Conservation (phyloP, 2,113 vertebrate species). For the Plecturocebus donacophilus region DNA sequence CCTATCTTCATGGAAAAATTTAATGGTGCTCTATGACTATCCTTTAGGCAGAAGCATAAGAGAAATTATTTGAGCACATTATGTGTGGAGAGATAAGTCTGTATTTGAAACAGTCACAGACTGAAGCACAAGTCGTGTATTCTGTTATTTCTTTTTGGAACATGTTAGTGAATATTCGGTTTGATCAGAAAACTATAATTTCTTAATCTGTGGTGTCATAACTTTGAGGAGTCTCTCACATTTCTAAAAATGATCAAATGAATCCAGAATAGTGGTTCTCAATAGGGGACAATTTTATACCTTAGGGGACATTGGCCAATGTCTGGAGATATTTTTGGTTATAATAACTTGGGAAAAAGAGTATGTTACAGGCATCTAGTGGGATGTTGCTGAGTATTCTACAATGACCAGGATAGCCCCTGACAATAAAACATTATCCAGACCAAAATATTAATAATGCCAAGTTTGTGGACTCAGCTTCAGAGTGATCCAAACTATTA, state of each 20-base stretch:
- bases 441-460: not conserved
- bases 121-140: not conserved
- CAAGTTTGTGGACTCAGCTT: not conserved
- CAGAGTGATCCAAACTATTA: not conserved
- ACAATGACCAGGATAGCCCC: not conserved
- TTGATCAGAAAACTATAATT: not conserved
- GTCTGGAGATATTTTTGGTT: not conserved
- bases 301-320: not conserved
- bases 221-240: not conserved
- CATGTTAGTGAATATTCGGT: not conserved
- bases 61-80: not conserved
- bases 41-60: not conserved
- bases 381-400: not conserved
- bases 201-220: not conserved
- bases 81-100: not conserved
- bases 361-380: not conserved
- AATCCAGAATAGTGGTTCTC: not conserved
- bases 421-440: not conserved
- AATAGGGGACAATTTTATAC: not conserved
- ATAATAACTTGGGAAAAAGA: not conserved
- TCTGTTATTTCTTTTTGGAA: not conserved
- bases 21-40: not conserved
- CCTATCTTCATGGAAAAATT: not conserved
- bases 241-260: not conserved
- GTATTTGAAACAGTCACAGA: not conserved